phyloP scores from a whole-genome alignment of 2,113 vertebrate genomes.

The Dipodomys stephensi region DNA sequence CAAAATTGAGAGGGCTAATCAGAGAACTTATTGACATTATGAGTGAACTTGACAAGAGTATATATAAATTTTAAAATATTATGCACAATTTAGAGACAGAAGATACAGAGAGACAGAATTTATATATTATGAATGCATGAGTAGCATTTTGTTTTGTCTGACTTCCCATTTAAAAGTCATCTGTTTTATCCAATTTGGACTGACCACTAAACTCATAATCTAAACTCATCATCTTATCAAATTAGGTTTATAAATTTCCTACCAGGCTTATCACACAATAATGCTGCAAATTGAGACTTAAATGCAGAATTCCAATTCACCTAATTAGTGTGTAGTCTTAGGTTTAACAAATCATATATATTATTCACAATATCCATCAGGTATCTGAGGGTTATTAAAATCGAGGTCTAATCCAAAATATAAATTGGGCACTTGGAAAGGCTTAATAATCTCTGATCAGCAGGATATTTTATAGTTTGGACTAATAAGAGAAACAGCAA shows the following conservation, averaged over 20 bases:
- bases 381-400: conserved; percentile 34
- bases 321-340: conserved; percentile 18
- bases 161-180: background rate
- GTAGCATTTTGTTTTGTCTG: background rate
- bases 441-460: conserved; percentile 37
- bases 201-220: background rate
- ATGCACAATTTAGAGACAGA: background rate
- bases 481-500: conserved; percentile 65
- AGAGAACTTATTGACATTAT: conserved; percentile 13
- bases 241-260: background rate
- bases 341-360: background rate
- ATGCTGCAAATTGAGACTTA: background rate
- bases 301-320: background rate
- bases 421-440: conserved; percentile 41
- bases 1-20: background rate
- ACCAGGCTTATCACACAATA: background rate
- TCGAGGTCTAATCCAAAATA: conserved; percentile 35
- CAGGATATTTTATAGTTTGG: conserved; percentile 59
- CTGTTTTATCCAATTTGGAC: background rate
- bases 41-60: background rate
- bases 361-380: conserved; percentile 53
- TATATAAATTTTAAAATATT: background rate
- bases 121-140: background rate
- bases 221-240: background rate
- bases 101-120: background rate